These are phyloP conservation scores for Drosophila koepferae DNA, from an alignment of 2,888 invertebrate genomes.

Conservation along the genomic window DNA sequence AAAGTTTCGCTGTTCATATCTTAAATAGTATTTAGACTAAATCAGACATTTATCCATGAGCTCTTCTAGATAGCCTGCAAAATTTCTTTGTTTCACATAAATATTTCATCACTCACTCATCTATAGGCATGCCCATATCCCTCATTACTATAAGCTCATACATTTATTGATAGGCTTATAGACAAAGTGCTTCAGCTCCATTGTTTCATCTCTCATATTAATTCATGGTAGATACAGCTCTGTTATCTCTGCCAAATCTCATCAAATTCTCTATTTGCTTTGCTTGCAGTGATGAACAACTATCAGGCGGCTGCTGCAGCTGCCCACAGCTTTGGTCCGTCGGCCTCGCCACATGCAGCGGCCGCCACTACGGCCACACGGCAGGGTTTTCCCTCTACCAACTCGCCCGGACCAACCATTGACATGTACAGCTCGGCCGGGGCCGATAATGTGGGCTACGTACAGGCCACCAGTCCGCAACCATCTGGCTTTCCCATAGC, in stretches of 20 bases:
- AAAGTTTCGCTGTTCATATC: not conserved
- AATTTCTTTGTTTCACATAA: not conserved
- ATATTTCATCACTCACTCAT: not conserved
- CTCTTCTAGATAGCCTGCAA: not conserved
- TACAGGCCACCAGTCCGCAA: conserved; percentile 98
- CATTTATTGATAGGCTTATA: not conserved
- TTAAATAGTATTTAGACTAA: not conserved
- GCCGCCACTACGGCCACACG: conserved; percentile 89
- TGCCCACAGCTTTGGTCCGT: conserved; percentile 92
- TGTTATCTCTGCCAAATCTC: not conserved
- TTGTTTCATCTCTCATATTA: not conserved
- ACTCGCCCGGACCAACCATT: conserved; percentile 95
- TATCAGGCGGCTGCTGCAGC: conserved; percentile 94
- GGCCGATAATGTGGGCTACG: conserved; percentile 95
- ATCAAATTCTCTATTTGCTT: not conserved
- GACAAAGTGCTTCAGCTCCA: not conserved
- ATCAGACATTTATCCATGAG: not conserved
- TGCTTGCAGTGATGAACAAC: conserved; percentile 95
- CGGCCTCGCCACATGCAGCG: conserved; percentile 92
- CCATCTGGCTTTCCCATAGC: conserved; percentile 98
- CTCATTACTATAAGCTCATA: not conserved
- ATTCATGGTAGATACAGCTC: not conserved
- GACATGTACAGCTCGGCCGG: conserved; percentile 96
- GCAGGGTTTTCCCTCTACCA: conserved; percentile 95
- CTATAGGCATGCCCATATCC: not conserved